A percentile compares a stretch with the other conserved stretches of the same genome.
Evolutionary conservation across 2,888 invertebrate genomes (phyloP).

Genomic region (Apomyelois bistriatella): DNA sequence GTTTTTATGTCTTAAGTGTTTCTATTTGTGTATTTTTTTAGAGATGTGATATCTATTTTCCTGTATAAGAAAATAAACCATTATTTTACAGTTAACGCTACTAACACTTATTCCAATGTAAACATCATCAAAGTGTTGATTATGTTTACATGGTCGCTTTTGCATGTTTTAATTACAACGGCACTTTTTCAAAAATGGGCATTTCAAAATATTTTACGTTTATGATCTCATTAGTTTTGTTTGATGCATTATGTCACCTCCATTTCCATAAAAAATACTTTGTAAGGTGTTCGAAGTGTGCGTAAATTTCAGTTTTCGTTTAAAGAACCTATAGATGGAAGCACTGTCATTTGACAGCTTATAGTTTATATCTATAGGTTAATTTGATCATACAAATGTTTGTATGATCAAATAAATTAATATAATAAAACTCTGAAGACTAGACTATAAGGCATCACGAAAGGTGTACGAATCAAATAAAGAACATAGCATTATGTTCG

Average conservation of each 20-base stretch:
- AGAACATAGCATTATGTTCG: no score
- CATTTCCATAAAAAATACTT: slow-evolving; percentile 60
- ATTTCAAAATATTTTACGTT: slow-evolving; percentile 55
- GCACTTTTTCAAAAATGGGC: slow-evolving; percentile 66
- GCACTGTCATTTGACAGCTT: no score
- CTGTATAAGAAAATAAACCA: neutral
- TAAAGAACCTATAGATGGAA: neutral
- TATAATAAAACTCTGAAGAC: no score
- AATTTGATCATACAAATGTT: no score
- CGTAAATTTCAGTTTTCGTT: neutral
- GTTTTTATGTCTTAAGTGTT: slow-evolving; percentile 22
- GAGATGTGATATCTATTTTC: neutral
- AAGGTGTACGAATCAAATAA: no score
- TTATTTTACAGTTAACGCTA: neutral
- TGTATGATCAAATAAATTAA: no score
- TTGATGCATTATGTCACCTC: slow-evolving; percentile 49
- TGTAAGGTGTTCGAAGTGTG: neutral
- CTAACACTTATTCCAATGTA: neutral
- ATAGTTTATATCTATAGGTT: no score
- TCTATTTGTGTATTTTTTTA: slow-evolving; percentile 29
- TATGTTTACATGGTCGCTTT: slow-evolving; percentile 45
- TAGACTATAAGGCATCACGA: no score
- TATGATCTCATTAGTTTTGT: slow-evolving; percentile 17
- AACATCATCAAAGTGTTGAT: slow-evolving; percentile 27
- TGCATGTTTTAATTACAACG: slow-evolving; percentile 33